phyloP scores from a whole-genome alignment of 92 coral and sea anemone genomes.

The Heteractis magnifica region DNA sequence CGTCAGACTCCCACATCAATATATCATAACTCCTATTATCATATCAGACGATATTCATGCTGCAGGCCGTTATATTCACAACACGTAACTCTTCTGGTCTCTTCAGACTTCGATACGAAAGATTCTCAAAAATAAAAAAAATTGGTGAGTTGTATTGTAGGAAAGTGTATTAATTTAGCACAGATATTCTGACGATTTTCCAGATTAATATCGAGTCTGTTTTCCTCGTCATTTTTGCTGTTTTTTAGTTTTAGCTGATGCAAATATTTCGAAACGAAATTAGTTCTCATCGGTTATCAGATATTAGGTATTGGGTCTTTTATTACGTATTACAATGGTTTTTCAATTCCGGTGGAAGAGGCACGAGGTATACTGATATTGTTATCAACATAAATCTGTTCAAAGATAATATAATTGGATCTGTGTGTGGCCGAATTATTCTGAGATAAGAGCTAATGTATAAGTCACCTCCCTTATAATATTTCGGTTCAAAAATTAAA shows the following conservation, averaged over 20 bases:
- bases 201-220: neutral
- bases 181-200: no score
- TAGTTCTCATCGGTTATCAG: no score
- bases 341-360: no score
- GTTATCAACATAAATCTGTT: conserved; percentile 1
- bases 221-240: neutral
- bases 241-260: neutral
- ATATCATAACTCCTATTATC: neutral
- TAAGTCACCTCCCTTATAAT: neutral
- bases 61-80: neutral
- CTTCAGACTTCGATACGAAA: neutral
- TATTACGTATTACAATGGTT: no score
- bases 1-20: neutral
- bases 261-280: neutral
- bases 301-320: no score
- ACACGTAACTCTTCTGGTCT: neutral
- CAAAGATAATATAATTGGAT: neutral
- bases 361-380: neutral
- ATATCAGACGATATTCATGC: neutral
- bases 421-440: neutral
- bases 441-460: neutral
- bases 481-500: neutral
- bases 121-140: no score
- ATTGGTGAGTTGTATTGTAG: neutral
- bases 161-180: no score